These are phyloP conservation scores for Acridotheres tristis DNA, from an alignment of 2,797 vertebrate species.

Conservation along the genomic window DNA sequence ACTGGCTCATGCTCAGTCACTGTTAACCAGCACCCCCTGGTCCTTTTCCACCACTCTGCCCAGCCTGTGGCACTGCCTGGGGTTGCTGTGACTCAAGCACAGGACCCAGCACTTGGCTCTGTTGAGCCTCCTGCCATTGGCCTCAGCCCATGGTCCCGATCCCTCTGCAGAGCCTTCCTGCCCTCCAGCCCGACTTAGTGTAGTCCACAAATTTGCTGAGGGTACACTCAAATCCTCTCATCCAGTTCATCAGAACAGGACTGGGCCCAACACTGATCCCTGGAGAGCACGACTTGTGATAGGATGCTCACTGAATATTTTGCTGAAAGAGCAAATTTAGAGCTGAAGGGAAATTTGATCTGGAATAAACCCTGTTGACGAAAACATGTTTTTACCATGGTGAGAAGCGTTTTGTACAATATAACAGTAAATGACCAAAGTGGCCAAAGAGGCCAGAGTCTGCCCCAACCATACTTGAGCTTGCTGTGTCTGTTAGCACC, in stretches of 20 bases:
- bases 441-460: neutral
- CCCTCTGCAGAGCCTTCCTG: neutral
- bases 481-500: neutral
- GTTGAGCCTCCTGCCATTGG: fast-evolving
- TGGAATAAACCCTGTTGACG: neutral
- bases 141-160: neutral
- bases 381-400: neutral
- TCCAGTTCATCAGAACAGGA: neutral
- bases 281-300: neutral
- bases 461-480: neutral
- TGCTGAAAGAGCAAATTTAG: fast-evolving
- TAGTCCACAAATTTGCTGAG: neutral
- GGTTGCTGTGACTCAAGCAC: neutral
- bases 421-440: neutral
- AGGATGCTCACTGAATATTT: neutral
- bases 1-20: neutral
- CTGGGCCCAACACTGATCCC: neutral
- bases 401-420: neutral
- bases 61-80: neutral
- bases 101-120: neutral
- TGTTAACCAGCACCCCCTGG: neutral
- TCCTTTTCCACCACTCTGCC: neutral
- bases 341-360: neutral
- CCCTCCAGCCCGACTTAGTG: neutral
- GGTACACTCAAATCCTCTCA: neutral